Evolutionary conservation across 2,113 vertebrate species (phyloP), one percentile per base, ranked within the genome.

Genomic region (Corythoichthys haematopterus): DNA sequence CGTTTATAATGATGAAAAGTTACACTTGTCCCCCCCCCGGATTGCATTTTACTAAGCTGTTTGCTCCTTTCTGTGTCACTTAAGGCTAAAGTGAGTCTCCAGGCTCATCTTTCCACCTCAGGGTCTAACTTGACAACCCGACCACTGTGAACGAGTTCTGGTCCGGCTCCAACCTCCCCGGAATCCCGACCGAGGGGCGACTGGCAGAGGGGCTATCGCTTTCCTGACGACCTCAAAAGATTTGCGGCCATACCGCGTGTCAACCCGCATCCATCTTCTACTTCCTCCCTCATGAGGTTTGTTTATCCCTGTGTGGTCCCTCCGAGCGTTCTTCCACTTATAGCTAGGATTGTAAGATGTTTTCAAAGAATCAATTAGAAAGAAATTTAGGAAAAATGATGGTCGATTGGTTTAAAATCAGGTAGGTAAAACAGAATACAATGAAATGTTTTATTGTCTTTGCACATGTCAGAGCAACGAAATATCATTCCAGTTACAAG

Each of bases 1-100:
- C 6, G 9, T 43, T 43, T 8, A 43, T 43, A 8, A 43, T 43
- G 9, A 43, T 43, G 6, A 43, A 43, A 43, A 43, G 40, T 43
- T 43, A 43, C 40, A 43, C 40, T 6, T 43, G 40, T 16, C 4
- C 2, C 51, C 48, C 80, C 79, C 79, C 80, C 79, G 84, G 80
- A 85, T 82, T 87, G 78, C 82, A 73, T 85, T 87, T 85, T 76
- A 83, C 84, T 81, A 78, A 89, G 82, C 81, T 84, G 75, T 81
- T 80, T 72, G 8, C 16, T 60, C 20, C 75, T 57, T 57, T 33
- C 33, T 33, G 9, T 57, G 55, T 57, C 71, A 55, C 15, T 80
- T 78, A 76, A 66, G 65, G 66, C 69, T 73, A 63, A 75, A 1
- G 0, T 2, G 11, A 66, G 56, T 63, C 69, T 66, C 48, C 70